Base-by-base conservation (phyloP, 2,797 vertebrate genomes). In the Acropternis orthonyx region DNA sequence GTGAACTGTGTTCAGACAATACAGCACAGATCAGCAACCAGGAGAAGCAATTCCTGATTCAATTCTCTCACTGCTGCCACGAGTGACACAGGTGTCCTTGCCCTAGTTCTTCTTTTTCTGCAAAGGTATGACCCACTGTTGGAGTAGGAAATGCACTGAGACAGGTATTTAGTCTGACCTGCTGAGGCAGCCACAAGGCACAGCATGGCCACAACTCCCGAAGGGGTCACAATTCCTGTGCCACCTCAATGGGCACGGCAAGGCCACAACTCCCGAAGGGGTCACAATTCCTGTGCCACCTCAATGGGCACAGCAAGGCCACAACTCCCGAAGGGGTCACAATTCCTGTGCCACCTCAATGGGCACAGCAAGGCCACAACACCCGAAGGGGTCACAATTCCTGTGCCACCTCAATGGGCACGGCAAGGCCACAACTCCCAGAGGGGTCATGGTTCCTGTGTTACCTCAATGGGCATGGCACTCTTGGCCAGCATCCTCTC, bases 401-500 rank as follows among this genome's bases (percentile, higher is more conserved):
- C 48, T 14, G 14, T 49, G 46, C 14, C 13, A 26, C 48, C 48
- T 11, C 43, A 4, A 34, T 27, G 46, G n/a, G 17, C 48, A 49
- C 24, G 9, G 24, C 48, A 49, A 3, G 7, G 46, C 22, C 48
- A 49, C 48, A 49, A 14, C 24, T 49, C 48, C 48, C 46, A 14
- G 7, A 26, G 22, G 48, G 46, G 46, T 46, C 12, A 22, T 21
- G 23, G 22, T 46, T 46, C 17, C n/a, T 8, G 7, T 4, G 32
- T 49, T 20, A 61, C 5, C 46, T 27, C 30, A 2, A 99, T 99
- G 3, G 99, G 99, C 99, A 99, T 99, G 69, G 99, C 99, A 2
- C 99, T 99, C 92, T 99, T 99, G 84, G 99, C 99, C 97, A 99
- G 90, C 99, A 99, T 99, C 90, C 99, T 98, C 80, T 99, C 99